A percentile compares a stretch with the other conserved stretches of the same genome.
Evolutionary conservation across 2,113 vertebrate genomes (phyloP).

Genomic region (Centropristis striata): DNA sequence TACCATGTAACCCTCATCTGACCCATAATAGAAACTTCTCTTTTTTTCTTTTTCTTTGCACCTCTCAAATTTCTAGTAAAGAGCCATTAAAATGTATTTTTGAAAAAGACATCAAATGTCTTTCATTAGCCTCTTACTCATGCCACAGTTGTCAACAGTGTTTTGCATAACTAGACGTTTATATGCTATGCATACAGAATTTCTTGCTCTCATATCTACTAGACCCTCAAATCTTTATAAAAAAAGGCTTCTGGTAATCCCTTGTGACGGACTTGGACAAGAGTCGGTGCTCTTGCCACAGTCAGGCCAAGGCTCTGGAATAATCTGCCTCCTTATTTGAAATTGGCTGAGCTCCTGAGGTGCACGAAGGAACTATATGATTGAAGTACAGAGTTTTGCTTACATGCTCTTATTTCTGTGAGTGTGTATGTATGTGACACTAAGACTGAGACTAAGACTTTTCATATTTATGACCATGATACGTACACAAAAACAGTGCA

Average conservation of each 20-base stretch:
- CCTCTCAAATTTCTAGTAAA: neutral
- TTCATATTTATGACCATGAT: no score
- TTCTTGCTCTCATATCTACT: neutral
- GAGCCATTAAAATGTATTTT: neutral
- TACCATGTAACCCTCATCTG: neutral
- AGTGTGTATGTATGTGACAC: no score
- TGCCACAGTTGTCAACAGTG: neutral
- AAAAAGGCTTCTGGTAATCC: neutral
- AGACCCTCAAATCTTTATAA: neutral
- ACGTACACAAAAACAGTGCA: no score
- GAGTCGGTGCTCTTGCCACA: neutral
- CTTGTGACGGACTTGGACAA: neutral
- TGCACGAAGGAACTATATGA: neutral
- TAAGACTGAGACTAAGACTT: no score
- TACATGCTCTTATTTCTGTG: neutral
- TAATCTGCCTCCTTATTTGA: neutral
- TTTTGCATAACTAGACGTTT: neutral
- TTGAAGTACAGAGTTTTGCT: neutral
- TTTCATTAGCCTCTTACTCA: neutral
- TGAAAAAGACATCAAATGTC: neutral
- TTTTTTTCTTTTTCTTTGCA: neutral
- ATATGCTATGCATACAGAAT: neutral
- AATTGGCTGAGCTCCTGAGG: neutral
- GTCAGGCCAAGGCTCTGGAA: neutral
- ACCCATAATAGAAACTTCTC: neutral